Evolutionary conservation across 2,113 vertebrate species (phyloP), one percentile per base, ranked within the genome.

Genomic region (Nothoprocta pentlandii): DNA sequence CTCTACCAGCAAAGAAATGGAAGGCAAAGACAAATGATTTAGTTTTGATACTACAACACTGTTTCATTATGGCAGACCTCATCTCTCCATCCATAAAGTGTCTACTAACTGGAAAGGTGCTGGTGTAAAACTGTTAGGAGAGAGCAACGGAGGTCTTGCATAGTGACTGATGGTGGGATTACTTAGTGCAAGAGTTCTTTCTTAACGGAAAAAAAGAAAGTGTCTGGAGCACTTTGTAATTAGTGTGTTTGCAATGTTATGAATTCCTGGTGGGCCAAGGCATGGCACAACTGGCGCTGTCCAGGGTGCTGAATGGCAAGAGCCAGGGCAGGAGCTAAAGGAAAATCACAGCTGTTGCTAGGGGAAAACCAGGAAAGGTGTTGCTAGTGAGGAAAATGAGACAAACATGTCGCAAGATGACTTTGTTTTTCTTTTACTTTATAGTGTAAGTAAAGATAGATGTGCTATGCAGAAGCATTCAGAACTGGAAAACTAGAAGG

Each of bases 11-110:
- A 2, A 12, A 32, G 21, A 34, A 17, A 6, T 30, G 26, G 0
- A 30, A 53, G 62, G 22, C 16, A 8, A 21, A 21, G 47, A 2
- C 2, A 0, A 11, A 5, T 1, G 5, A 2, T 41, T n/a, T 34
- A 34, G 34, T 34, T 34, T 34, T 34, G 34, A 34, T 34, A 34
- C 34, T 34, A 34, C 34, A 34, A 34, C 34, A 34, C 34, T 34
- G 34, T 34, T 7, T 9, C 13, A 10, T 22, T 4, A 5, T 19
- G 62, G 16, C 23, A 6, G 49, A 4, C 10, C 8, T 4, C 21
- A 20, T 20, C 9, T 26, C 7, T 16, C 21, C 77, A 7, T 6
- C 26, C 0, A 23, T 25, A 39, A 63, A 39, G n/a, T 25, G 25
- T 39, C 21, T 63, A 34, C 34, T 14, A 39, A 36, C 22, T 12